phyloP scores from a whole-genome alignment of 2,113 vertebrate genomes.

The Conger conger region DNA sequence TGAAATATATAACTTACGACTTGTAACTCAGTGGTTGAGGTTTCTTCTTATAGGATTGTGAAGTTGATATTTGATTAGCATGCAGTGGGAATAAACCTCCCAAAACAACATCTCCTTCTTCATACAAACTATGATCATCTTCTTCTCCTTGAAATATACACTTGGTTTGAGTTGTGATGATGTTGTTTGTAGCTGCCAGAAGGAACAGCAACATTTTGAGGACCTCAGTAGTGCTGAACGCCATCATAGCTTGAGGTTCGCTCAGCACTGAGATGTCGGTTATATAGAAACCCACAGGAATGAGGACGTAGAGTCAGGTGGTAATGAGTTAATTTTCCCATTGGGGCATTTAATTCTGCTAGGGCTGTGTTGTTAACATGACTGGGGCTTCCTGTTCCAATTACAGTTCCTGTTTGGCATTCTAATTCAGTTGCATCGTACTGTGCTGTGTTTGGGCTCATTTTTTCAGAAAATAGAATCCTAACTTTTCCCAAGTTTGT shows the following conservation, averaged over 20 bases:
- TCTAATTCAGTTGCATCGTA: no score
- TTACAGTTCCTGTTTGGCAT: no score
- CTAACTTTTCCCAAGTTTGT: no score
- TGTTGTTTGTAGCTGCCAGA: slow-evolving; percentile 1
- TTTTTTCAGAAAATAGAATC: no score
- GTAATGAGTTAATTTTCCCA: not conserved
- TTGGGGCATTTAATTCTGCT: not conserved
- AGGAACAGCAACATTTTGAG: slow-evolving; percentile 39
- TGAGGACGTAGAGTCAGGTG: slow-evolving; percentile 6
- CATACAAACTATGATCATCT: slow-evolving; percentile 51
- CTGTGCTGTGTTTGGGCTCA: no score
- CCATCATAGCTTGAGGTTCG: slow-evolving; percentile 40
- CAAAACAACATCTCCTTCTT: slow-evolving; percentile 65
- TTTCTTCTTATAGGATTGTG: slow-evolving; percentile 51
- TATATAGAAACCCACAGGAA: slow-evolving; percentile 8
- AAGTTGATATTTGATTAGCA: slow-evolving; percentile 52
- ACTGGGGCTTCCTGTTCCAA: no score
- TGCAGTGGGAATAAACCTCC: slow-evolving; percentile 70
- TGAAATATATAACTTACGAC: slow-evolving; percentile 51
- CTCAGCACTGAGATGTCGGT: not conserved
- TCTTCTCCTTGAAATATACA: slow-evolving; percentile 62
- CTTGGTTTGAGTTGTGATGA: slow-evolving; percentile 19
- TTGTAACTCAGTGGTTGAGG: slow-evolving; percentile 53
- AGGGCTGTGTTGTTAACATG: not conserved
- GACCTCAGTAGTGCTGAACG: slow-evolving; percentile 23